Evolutionary conservation across 2,888 invertebrate species (phyloP).

Genomic region (Mayetiola destructor): DNA sequence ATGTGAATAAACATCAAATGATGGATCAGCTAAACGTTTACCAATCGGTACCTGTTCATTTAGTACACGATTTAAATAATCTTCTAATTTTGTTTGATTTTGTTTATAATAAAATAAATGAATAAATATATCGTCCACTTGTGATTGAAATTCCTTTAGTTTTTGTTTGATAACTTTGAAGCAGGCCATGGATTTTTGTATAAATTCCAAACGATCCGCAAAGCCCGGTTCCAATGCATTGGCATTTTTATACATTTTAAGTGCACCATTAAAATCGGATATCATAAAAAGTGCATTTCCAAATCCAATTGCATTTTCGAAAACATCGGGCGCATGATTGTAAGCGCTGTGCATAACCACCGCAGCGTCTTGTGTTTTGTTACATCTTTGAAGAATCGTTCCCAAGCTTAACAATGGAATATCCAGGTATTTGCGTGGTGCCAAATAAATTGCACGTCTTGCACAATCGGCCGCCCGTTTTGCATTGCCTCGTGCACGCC

Average conservation of each 20-base stretch:
- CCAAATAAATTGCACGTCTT: conserved; percentile 27
- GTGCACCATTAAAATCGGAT: conserved; percentile 30
- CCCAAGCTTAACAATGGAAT: conserved; percentile 31
- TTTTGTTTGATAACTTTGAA: conserved; percentile 18
- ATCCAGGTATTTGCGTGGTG: conserved; percentile 27
- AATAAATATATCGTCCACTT: conserved; percentile 16
- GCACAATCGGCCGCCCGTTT: conserved; percentile 31
- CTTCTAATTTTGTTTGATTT: conserved; percentile 16
- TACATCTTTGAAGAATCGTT: conserved; percentile 29
- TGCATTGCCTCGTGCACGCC: conserved; percentile 31
- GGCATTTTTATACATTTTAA: conserved; percentile 28
- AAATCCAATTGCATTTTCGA: conserved; percentile 31
- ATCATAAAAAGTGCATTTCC: conserved; percentile 29
- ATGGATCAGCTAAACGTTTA: conserved; percentile 22
- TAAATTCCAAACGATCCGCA: conserved; percentile 5
- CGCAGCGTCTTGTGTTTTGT: conserved; percentile 28
- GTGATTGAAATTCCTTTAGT: conserved; percentile 16
- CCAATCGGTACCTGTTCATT: conserved; percentile 22
- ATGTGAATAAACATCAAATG: conserved; percentile 25
- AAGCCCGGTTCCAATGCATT: conserved; percentile 29
- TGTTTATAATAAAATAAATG: conserved; percentile 15
- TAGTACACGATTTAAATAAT: conserved; percentile 17
- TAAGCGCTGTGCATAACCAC: conserved; percentile 28
- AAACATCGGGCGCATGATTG: conserved; percentile 28
- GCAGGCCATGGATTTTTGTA: conserved; percentile 18